Evolutionary conservation across 1,140 invertebrate species (phyloP).

Genomic region (Drosophila pandora): DNA sequence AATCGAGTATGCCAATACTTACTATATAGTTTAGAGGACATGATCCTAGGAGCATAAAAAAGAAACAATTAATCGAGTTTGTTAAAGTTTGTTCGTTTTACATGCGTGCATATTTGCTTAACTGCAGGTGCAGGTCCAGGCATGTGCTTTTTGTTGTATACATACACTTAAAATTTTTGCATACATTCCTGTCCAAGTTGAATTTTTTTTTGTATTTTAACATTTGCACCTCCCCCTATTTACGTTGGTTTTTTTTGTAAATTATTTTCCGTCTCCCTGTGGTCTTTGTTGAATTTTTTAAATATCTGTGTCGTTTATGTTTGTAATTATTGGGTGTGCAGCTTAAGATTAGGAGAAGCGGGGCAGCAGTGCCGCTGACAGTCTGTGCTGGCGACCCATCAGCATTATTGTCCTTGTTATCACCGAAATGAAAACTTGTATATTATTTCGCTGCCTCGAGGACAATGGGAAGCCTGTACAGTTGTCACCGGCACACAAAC

Average conservation of each 20-base stretch:
- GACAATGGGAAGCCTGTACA: constrained; percentile 46
- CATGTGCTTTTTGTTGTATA: constrained; percentile 38
- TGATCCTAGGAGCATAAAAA: constrained; percentile 63
- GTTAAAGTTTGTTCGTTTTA: constrained; percentile 74
- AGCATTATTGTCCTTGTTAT: constrained; percentile 65
- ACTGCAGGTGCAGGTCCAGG: constrained; percentile 22
- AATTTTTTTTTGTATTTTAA: constrained; percentile 15
- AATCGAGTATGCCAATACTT: constrained; percentile 62
- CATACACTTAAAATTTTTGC: constrained; percentile 55
- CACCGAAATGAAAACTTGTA: constrained; percentile 55
- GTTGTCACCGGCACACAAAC: constrained; percentile 52
- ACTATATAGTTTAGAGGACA: constrained; percentile 76
- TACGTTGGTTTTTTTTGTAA: constrained; percentile 32
- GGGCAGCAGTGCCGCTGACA: constrained; percentile 48
- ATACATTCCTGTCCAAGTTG: constrained; percentile 69
- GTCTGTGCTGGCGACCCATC: constrained; percentile 39
- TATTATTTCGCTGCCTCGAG: constrained; percentile 61
- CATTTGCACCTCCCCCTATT: constrained; percentile 2
- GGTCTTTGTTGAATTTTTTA: constrained; percentile 56
- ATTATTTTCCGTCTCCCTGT: constrained; percentile 48
- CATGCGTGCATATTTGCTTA: constrained; percentile 37
- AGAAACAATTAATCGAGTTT: constrained; percentile 70
- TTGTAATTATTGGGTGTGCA: constrained; percentile 47
- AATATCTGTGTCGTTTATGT: constrained; percentile 56
- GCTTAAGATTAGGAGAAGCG: constrained; percentile 31